Conservation (phyloP, 2,797 vertebrate genomes). For the Spatula versicolor region DNA sequence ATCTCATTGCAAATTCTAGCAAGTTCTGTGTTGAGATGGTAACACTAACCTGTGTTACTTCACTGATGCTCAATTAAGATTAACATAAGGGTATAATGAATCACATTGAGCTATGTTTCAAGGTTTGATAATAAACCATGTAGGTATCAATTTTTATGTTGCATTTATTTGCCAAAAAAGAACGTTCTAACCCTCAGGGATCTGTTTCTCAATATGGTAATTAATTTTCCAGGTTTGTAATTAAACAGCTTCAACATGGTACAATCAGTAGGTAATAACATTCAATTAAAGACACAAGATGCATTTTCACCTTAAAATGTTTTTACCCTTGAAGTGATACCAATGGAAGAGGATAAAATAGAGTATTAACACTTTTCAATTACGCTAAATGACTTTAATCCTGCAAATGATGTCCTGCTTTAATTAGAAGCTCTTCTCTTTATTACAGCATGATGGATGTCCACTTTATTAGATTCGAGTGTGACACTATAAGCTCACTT, state of each 20-base stretch:
- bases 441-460: constrained; percentile 86
- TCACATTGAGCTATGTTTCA: constrained; percentile 65
- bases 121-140: constrained; percentile 72
- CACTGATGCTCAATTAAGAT: constrained; percentile 62
- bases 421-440: constrained; percentile 87
- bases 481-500: constrained; percentile 84
- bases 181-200: constrained; percentile 72
- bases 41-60: constrained; percentile 39
- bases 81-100: constrained; percentile 64
- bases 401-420: constrained; percentile 87
- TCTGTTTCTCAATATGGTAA: constrained; percentile 74
- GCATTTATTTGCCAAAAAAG: constrained; percentile 79
- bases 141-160: constrained; percentile 78
- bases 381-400: constrained; percentile 91
- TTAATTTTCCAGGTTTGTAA: constrained; percentile 81
- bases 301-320: constrained; percentile 83
- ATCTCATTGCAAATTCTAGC: neutral
- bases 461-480: constrained; percentile 89
- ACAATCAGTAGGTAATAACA: constrained; percentile 83
- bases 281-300: constrained; percentile 81
- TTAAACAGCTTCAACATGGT: constrained; percentile 80
- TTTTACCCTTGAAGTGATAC: constrained; percentile 84
- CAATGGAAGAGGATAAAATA: constrained; percentile 85
- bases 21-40: neutral
- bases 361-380: constrained; percentile 91